These are phyloP conservation scores for Gobiocypris rarus DNA, from an alignment of 2,113 vertebrate species.

Conservation along the genomic window DNA sequence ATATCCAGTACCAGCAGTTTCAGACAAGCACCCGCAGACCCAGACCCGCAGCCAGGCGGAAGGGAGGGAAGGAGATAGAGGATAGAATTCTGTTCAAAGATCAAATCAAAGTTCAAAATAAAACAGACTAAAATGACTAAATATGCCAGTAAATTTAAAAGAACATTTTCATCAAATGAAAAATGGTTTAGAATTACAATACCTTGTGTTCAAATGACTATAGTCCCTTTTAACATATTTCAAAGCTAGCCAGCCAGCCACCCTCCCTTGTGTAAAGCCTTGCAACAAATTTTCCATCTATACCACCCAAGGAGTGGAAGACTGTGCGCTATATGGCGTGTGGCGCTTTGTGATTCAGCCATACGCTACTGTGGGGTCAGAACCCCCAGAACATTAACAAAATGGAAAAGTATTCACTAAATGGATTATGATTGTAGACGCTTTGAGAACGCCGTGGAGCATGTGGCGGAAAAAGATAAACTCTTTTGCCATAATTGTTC, in stretches of 20 bases:
- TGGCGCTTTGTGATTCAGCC: background rate
- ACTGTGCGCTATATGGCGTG: background rate
- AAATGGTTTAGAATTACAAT: background rate
- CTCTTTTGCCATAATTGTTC: constrained; percentile 58
- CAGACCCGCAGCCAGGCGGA: no score
- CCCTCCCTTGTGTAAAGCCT: background rate
- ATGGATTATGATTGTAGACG: constrained; percentile 48
- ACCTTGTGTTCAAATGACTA: background rate
- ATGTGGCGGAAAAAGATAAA: constrained; percentile 60
- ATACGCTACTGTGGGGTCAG: constrained; percentile 36
- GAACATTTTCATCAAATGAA: background rate
- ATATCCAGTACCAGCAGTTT: no score
- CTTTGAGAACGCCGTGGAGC: constrained; percentile 50
- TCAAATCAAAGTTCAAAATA: background rate
- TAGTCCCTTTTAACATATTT: constrained; percentile 15
- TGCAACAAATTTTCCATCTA: background rate
- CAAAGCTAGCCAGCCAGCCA: background rate
- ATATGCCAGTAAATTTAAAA: background rate
- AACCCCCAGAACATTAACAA: constrained; percentile 48
- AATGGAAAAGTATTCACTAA: constrained; percentile 42
- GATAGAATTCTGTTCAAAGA: background rate
- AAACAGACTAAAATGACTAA: background rate
- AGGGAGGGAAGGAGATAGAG: no score
- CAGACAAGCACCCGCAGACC: no score
- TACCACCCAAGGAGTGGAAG: background rate